These are phyloP conservation scores for Ochropacha duplaris DNA, from an alignment of 2,888 invertebrate genomes.

Conservation along the genomic window DNA sequence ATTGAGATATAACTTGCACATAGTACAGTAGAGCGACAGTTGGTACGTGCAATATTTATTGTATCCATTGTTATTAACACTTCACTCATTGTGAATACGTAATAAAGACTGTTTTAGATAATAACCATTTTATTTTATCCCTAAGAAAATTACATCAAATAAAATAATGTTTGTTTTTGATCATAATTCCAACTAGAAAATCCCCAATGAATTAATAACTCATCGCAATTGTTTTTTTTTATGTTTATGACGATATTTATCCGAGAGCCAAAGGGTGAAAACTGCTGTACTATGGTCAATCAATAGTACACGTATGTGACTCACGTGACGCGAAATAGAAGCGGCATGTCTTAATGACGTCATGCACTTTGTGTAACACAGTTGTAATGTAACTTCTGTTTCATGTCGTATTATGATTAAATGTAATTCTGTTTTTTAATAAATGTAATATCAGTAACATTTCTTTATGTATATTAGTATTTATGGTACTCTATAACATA, in stretches of 20 bases:
- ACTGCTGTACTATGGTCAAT: neutral
- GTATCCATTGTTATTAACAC: neutral
- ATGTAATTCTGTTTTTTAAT: neutral
- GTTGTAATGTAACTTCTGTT: conserved; percentile 17
- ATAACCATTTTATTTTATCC: neutral
- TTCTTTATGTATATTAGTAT: conserved; percentile 10
- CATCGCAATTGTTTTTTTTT: no score
- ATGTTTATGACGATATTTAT: no score
- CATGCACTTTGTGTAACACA: neutral
- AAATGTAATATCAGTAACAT: neutral
- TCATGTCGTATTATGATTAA: conserved; percentile 14
- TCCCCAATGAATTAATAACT: no score
- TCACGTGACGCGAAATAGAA: neutral
- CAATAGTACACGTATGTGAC: neutral
- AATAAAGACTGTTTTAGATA: neutral
- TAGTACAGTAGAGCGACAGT: neutral
- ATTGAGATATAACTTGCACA: neutral
- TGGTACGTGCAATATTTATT: neutral
- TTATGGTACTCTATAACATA: conserved; percentile 17
- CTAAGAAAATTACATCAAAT: neutral
- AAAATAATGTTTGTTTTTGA: no score
- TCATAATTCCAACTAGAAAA: no score
- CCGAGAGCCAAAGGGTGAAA: no score
- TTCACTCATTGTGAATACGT: neutral
- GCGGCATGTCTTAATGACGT: neutral